These are phyloP conservation scores for Amphipyra tragopoginis DNA, from an alignment of 2,888 invertebrate genomes.

Conservation along the genomic window DNA sequence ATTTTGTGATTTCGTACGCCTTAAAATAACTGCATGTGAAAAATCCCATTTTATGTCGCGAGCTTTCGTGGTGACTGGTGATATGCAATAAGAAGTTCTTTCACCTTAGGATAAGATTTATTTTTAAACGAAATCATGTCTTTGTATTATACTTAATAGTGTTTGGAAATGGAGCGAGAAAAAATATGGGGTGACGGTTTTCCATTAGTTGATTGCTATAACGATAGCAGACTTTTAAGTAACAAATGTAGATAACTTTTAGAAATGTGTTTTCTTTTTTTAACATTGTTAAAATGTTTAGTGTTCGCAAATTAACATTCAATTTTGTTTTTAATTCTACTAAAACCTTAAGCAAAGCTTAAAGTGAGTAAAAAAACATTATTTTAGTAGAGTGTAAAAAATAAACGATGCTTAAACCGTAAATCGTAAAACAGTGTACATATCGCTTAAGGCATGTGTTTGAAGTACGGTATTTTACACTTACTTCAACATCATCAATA, in stretches of 20 bases:
- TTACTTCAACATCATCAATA: constrained; percentile 7
- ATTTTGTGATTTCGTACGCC: constrained; percentile 28
- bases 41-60: constrained; percentile 29
- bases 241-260: constrained; percentile 37
- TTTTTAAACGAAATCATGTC: constrained; percentile 32
- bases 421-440: no score
- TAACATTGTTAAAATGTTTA: constrained; percentile 13
- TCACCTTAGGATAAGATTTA: constrained; percentile 36
- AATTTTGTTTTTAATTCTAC: constrained; percentile 1
- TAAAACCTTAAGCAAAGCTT: constrained; percentile 6
- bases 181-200: constrained; percentile 50
- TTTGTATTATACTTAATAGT: constrained; percentile 26
- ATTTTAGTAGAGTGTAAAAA: no score
- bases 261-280: constrained; percentile 16
- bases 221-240: constrained; percentile 51
- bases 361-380: no score
- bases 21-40: constrained; percentile 32
- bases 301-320: constrained; percentile 16
- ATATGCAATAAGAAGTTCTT: constrained; percentile 35
- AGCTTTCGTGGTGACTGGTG: constrained; percentile 8
- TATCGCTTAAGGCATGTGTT: no score
- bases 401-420: no score
- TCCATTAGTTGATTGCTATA: constrained; percentile 55
- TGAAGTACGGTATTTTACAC: no score
- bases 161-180: constrained; percentile 45